Evolutionary conservation across 2,113 vertebrate genomes (phyloP).

Genomic region (Isichthys henryi): DNA sequence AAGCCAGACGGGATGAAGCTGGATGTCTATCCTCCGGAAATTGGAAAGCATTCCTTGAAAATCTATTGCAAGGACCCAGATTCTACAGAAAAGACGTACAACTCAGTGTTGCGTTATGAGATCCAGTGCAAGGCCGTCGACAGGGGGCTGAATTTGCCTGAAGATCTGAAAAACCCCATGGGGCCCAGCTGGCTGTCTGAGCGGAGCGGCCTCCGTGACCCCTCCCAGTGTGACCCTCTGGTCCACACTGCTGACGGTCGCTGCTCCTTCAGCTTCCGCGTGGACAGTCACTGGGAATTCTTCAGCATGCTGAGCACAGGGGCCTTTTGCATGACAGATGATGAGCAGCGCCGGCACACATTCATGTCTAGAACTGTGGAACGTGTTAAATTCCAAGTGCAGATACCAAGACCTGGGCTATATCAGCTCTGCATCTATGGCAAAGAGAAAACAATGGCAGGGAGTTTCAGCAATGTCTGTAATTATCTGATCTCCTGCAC

Average conservation of each 20-base stretch:
- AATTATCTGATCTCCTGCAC: constrained; percentile 68
- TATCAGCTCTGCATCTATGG: constrained; percentile 65
- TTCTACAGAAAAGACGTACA: constrained; percentile 41
- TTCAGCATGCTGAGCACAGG: constrained; percentile 53
- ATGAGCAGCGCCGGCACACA: constrained; percentile 43
- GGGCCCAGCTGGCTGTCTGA: constrained; percentile 71
- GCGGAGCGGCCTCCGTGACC: constrained; percentile 59
- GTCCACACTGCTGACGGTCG: constrained; percentile 62
- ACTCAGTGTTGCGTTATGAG: constrained; percentile 50
- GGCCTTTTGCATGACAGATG: constrained; percentile 7
- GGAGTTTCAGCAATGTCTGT: constrained; percentile 60
- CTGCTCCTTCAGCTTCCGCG: constrained; percentile 57
- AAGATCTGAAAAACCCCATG: constrained; percentile 58
- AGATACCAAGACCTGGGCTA: constrained; percentile 59
- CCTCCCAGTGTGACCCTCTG: constrained; percentile 48
- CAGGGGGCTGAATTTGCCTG: constrained; percentile 43
- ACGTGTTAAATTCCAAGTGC: constrained; percentile 57
- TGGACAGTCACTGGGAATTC: constrained; percentile 54
- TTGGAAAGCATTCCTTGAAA: constrained; percentile 60
- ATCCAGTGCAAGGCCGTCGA: constrained; percentile 60
- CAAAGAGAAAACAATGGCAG: constrained; percentile 58
- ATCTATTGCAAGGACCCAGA: constrained; percentile 60
- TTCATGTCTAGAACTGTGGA: constrained; percentile 54
- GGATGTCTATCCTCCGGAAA: constrained; percentile 62
- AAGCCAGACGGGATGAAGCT: constrained; percentile 61